Base-by-base conservation (phyloP, 2,797 vertebrate genomes). In the Semotilus atromaculatus region DNA sequence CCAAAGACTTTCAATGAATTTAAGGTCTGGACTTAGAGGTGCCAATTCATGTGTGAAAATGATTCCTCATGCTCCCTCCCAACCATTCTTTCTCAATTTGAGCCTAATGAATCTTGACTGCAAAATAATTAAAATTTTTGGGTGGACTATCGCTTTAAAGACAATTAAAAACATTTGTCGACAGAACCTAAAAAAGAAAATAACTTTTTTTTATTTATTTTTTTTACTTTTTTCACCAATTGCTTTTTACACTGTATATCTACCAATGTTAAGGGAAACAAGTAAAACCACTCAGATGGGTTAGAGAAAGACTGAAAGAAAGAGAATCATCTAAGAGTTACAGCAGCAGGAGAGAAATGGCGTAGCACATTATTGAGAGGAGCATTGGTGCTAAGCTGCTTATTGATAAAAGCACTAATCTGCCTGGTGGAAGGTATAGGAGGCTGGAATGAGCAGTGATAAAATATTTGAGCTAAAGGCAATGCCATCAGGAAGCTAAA, bases 321-420 rank as follows among this genome's bases (percentile, higher is more conserved):
- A 72, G 13, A 74, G 43, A 67, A 76, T 77, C 45, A 45, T 92
- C 89, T 81, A 85, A 89, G 90, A 91, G 91, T 93, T 90, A 93
- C 91, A 91, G 92, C 90, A 92, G 89, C 68, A 23, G 89, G 88
- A 89, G 81, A 70, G 86, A 93, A 94, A 92, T 90, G 89, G 84
- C 87, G 88, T 90, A 89, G 91, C 90, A 93, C 92, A 94, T 95
- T 96, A 95, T 94, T 95, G 93, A 96, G 94, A 94, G 92, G 93
- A 92, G 93, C 93, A 95, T 93, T 94, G 93, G 93, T 92, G 91
- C 92, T 95, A 95, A 95, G 95, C 95, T 94, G 94, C 94, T 96
- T 95, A 95, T 95, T 95, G 94, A 95, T 95, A 95, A 95, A 95
- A 95, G 94, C 94, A 93, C 93, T 96, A 95, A 96, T 95, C 95